Evolutionary conservation across 2,888 invertebrate species (phyloP).

Genomic region (Agriopis marginaria): DNA sequence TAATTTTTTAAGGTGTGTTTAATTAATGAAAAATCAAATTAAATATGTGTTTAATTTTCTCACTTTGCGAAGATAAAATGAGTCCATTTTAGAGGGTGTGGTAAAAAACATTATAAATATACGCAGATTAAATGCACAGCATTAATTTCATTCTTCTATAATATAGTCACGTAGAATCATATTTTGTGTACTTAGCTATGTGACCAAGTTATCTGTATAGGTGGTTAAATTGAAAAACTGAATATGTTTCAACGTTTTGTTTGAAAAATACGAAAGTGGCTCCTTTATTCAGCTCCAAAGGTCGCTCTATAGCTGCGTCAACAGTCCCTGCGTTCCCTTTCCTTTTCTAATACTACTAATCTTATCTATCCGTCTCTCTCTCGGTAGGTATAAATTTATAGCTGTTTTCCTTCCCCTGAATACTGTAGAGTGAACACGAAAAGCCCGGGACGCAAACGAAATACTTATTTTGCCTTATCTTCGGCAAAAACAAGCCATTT

Average conservation of each 20-base stretch:
- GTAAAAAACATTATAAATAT: neutral
- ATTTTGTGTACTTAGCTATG: conserved; percentile 54
- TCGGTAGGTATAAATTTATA: conserved; percentile 65
- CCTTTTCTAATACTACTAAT: conserved; percentile 51
- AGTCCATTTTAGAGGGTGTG: neutral
- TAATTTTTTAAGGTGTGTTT: no score
- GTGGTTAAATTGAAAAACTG: neutral
- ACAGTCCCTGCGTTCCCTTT: conserved; percentile 52
- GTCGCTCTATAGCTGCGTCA: conserved; percentile 49
- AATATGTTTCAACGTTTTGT: no score
- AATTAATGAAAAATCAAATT: no score
- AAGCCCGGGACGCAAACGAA: conserved; percentile 68
- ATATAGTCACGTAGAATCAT: conserved; percentile 56
- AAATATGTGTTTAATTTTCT: no score
- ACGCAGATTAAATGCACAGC: conserved; percentile 9
- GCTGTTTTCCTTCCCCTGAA: conserved; percentile 74
- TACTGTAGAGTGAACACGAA: conserved; percentile 64
- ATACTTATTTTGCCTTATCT: conserved; percentile 74
- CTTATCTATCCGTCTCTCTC: conserved; percentile 57
- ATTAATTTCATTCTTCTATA: conserved; percentile 37
- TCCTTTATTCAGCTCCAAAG: neutral
- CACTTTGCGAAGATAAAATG: no score
- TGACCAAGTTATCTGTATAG: neutral
- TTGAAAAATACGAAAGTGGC: neutral
- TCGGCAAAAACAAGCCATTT: conserved; percentile 78